Base-by-base conservation (phyloP, 2,888 invertebrate genomes). In the Meta bourneti region DNA sequence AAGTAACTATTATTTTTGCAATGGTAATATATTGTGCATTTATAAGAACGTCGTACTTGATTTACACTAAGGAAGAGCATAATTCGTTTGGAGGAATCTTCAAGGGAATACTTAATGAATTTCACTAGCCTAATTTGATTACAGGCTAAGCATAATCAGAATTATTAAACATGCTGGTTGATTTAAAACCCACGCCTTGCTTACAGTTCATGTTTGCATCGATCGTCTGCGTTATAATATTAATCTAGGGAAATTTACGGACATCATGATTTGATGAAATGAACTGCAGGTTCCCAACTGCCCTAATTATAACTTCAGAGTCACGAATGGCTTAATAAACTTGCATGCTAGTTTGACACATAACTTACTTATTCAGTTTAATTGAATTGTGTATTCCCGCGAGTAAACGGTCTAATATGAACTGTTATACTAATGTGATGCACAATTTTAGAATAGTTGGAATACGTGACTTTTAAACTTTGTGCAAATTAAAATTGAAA, bases 301-400 rank as follows among this genome's bases (percentile, higher is more conserved):
- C 9, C 61, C 61, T 79, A 79, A 79, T 79, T 79, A 61, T 79
- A 54, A 69, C 79, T 13, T 54, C 13, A 20, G 11, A 54, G 34
- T 61, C 54, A 20, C 52, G 34, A 79, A 54, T 34, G 34, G 79
- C 79, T 69, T 79, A 79, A 79, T 79, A 79, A 79, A 49, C 16
- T 61, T 61, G 61, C 61, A 61, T 61, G 61, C 61, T 16, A 9
- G 61, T 61, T 61, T 61, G 11, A 61, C 61, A 61, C 61, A 61
- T 61, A 61, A 61, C 61, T 61, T 61, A 16, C 8, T 61, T 61
- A 61, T 61, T 61, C 61, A 16, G 6, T 61, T 61, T 61, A 61
- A 61, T 61, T 61, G 61, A 61, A 61, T 61, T 61, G 61, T 61
- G 61, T 61, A 61, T 61, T 61, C 61, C 11, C 61, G 61, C 11